Conservation (phyloP, 2,113 vertebrate species). For the Candoia aspera region DNA sequence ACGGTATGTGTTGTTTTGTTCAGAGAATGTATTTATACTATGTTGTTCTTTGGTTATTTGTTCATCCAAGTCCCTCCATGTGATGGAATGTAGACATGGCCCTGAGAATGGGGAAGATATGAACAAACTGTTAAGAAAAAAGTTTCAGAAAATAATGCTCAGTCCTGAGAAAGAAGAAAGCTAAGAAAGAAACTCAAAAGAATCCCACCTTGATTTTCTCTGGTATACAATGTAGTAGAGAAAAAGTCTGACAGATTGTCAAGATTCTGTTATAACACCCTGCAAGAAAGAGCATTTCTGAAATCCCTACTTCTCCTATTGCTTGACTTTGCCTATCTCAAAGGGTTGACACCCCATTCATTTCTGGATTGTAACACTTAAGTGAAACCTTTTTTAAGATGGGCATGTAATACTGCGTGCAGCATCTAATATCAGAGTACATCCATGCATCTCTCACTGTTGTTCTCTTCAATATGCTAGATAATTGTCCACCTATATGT, state of each 20-base stretch:
- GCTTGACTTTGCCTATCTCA: background rate
- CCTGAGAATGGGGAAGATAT: background rate
- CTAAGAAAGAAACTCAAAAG: background rate
- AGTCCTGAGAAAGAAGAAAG: background rate
- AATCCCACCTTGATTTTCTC: background rate
- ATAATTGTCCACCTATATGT: background rate
- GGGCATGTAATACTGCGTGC: too few relatives aligned
- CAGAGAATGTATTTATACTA: background rate
- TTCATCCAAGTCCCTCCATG: background rate
- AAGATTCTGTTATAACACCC: background rate
- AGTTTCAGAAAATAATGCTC: background rate
- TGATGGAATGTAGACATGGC: background rate
- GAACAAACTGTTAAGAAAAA: background rate
- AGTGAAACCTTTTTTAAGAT: background rate
- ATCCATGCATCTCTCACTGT: background rate
- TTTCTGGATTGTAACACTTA: background rate
- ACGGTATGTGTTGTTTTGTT: slow-evolving; percentile 54
- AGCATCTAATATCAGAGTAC: background rate
- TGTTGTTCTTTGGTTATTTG: background rate
- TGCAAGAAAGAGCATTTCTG: background rate
- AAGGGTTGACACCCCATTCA: background rate
- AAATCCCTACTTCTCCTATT: background rate
- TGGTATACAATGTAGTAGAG: background rate
- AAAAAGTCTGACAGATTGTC: background rate
- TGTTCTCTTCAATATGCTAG: background rate